Evolutionary conservation across 2,888 invertebrate species (phyloP), one percentile per base, ranked within the genome.

Genomic region (Spilarctia lutea): DNA sequence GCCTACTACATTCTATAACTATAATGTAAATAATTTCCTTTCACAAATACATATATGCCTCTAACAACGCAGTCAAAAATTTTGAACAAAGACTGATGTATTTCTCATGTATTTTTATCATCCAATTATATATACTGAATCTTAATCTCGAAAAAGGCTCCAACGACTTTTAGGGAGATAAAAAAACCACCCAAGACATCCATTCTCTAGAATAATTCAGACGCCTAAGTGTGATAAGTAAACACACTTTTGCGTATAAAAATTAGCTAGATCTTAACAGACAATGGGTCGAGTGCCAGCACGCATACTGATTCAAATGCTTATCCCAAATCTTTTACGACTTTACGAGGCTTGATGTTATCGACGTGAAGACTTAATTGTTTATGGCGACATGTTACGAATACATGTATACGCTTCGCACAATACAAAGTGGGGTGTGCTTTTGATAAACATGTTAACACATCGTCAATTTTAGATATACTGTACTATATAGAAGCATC

Each of bases 251-350:
- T 18, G 24, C 24, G 24, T 4, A 3, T 18, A 20, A 48, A 35
- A 48, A 48, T 52, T 24, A 52, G 24, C 24, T 24, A 24, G 20
- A 65, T 18, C 48, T 27, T 72, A 68, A 79, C 80, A 80, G 78
- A 75, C 72, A 84, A 76, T 13, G 56, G 73, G 78, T 73, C 75
- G 67, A 27, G 71, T 73, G 24, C 63, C 67, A 75, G 48, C 48
- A 11, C 74, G 84, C 74, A 84, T 82, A 82, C 69, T 74, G 73
- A 80, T 75, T 80, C 76, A 71, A 71, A 56, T 63, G 73, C 71
- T 76, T 68, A 84, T 76, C 73, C 75, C 74, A 76, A 77, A 82
- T 78, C 73, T 66, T 24, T n/a, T 10, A 52, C 63, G 76, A 48
- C 73, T 30, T 63, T 70, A 48, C 52, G 67, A 72, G 56, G 30